Evolutionary conservation across 2,113 vertebrate genomes (phyloP), one percentile per base, ranked within the genome.

Genomic region (Dendrocopos noguchii): DNA sequence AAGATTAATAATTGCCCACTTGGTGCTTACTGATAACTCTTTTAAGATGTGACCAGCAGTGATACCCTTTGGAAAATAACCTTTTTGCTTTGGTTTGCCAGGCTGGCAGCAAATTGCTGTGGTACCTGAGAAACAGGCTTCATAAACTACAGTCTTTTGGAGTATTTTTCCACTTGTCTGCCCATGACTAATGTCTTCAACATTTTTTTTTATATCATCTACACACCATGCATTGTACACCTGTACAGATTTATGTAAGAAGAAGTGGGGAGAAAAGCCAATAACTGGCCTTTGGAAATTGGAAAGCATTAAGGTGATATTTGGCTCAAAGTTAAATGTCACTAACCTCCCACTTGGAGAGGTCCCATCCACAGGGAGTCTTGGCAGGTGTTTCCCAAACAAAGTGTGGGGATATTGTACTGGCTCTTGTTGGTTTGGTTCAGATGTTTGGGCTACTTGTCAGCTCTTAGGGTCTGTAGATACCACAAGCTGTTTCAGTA

Each of bases 221-320:
- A 25, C 0, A 3, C 6, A 2, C 27, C 50, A 11, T 1, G 0
- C 57, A 5, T 12, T 1, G 9, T 61, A 53, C 71, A 59, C 4
- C 25, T 7, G 52, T 50, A 56, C 14, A 11, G 53, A 33, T 56
- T 33, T 17, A 28, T 34, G 28, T n/a, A 68, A 80, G 76, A 29
- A 18, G 10, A 19, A 50, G 10, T 7, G 25, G 39, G 28, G 33
- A 80, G 73, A 34, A 74, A 29, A 90, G 47, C 46, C 60, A 60
- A 21, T 52, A 56, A n/a, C 9, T 7, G 11, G 47, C 50, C 80
- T 81, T 78, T 75, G 87, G 22, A 57, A 81, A 65, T 15, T 0
- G 0, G 53, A 65, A 61, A 27, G 27, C 25, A 3, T 79, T 82
- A 82, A 72, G 34, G 39, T 46, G 57, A 19, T 68, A 36, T 87